Evolutionary conservation across 1,140 invertebrate species (phyloP).

Genomic region (Tetranychus urticae): DNA sequence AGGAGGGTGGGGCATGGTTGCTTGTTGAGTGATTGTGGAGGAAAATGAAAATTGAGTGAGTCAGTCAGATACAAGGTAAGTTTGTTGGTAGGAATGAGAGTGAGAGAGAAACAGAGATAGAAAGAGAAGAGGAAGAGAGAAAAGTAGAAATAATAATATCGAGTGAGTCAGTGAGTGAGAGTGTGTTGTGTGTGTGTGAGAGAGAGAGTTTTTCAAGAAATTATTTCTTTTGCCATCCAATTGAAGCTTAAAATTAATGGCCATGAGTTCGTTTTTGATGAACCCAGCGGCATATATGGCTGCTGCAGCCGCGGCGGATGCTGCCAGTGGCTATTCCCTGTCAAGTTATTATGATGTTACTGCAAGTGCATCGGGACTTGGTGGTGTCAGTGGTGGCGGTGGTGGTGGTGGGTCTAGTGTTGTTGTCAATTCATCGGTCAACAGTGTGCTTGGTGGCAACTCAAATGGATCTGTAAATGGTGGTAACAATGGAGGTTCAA

Average conservation of each 20-base stretch:
- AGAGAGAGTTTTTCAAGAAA: not conserved
- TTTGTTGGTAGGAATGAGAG: not conserved
- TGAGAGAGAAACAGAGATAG: not conserved
- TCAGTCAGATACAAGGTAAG: no score
- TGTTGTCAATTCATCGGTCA: no score
- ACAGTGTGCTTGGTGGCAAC: no score
- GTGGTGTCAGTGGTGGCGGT: no score
- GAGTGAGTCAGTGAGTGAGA: not conserved
- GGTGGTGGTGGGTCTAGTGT: no score
- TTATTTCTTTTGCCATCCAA: not conserved
- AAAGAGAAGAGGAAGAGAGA: not conserved
- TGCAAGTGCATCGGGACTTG: not conserved
- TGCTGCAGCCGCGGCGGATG: not conserved
- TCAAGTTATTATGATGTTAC: no score
- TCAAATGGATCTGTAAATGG: no score
- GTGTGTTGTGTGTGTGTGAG: not conserved
- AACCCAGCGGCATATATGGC: not conserved
- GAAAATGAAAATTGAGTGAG: no score
- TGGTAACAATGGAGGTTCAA: not conserved
- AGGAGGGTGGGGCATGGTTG: no score
- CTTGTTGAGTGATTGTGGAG: no score
- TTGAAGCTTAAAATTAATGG: not conserved
- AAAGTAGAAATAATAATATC: not conserved
- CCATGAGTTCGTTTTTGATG: not conserved
- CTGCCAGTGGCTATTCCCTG: not conserved